phyloP scores from a whole-genome alignment of 1,140 invertebrate species.

The Drusus annulatus region DNA sequence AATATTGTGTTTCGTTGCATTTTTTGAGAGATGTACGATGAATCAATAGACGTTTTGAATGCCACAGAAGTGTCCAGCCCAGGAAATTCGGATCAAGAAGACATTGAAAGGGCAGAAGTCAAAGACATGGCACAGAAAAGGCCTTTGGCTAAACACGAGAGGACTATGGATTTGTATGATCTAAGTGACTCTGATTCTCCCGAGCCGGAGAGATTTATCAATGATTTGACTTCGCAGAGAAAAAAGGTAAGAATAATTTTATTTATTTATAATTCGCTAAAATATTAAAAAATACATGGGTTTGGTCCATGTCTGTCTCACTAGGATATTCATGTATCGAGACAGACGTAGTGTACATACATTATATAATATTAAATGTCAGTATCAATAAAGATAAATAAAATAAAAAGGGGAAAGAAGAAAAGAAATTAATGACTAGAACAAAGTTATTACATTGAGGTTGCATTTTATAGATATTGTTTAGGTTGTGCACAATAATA shows the following conservation, averaged over 20 bases:
- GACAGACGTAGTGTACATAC: too few relatives aligned
- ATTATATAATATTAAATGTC: too few relatives aligned
- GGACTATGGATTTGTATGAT: slow-evolving; percentile 51
- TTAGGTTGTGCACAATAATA: too few relatives aligned
- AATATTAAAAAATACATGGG: too few relatives aligned
- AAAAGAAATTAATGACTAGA: too few relatives aligned
- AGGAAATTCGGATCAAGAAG: slow-evolving; percentile 51
- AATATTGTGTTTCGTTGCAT: neutral
- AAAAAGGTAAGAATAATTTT: neutral
- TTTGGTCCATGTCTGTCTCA: too few relatives aligned
- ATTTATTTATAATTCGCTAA: too few relatives aligned
- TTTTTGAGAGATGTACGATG: slow-evolving; percentile 63
- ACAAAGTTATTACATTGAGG: too few relatives aligned
- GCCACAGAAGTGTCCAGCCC: slow-evolving; percentile 66
- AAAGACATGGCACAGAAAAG: slow-evolving; percentile 42
- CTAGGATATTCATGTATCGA: too few relatives aligned
- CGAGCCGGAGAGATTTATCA: slow-evolving; percentile 56
- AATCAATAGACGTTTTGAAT: slow-evolving; percentile 64
- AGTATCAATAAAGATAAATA: too few relatives aligned
- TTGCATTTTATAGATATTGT: too few relatives aligned
- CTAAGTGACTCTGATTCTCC: slow-evolving; percentile 57
- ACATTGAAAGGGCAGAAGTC: neutral
- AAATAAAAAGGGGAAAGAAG: too few relatives aligned
- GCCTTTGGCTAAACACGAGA: slow-evolving; percentile 55
- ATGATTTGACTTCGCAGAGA: slow-evolving; percentile 60